phyloP scores from a whole-genome alignment of 2,797 vertebrate genomes.

The Gymnopithys bicolor region DNA sequence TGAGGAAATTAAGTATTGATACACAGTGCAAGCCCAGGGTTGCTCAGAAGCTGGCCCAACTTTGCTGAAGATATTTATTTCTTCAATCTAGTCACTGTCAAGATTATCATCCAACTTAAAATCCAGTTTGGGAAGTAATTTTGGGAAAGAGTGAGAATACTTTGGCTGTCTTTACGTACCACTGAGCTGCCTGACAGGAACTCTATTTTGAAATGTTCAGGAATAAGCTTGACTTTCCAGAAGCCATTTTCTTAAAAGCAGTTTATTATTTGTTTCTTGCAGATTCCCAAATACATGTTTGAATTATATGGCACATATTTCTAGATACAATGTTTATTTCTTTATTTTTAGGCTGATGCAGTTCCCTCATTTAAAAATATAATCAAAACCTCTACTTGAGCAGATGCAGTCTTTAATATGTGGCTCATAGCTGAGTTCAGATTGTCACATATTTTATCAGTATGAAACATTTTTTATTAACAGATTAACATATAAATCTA shows the following conservation, averaged over 20 bases:
- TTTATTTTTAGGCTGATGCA: conserved; percentile 29
- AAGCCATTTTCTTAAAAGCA: background rate
- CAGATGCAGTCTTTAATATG: conserved; percentile 61
- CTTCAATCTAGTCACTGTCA: background rate
- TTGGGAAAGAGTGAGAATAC: background rate
- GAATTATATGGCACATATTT: conserved; percentile 18
- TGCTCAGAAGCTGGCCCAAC: background rate
- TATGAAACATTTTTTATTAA: conserved; percentile 67
- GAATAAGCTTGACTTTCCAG: conserved; percentile 19
- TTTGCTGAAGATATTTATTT: conserved; percentile 7
- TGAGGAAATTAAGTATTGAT: background rate
- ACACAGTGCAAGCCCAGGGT: rapidly evolving
- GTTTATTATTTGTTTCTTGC: conserved; percentile 50
- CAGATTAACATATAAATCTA: conserved; percentile 71
- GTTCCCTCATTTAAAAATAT: conserved; percentile 42
- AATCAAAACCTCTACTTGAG: conserved; percentile 40
- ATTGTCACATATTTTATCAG: conserved; percentile 67
- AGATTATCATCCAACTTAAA: conserved; percentile 29
- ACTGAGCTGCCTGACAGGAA: background rate
- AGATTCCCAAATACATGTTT: conserved; percentile 13
- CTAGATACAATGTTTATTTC: conserved; percentile 47
- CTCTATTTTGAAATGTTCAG: conserved; percentile 14
- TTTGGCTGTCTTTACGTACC: background rate
- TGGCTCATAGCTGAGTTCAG: conserved; percentile 43
- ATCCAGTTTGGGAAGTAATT: conserved; percentile 5